Evolutionary conservation across 2,113 vertebrate genomes (phyloP), one percentile per base, ranked within the genome.

Genomic region (Poicephalus meyeri): DNA sequence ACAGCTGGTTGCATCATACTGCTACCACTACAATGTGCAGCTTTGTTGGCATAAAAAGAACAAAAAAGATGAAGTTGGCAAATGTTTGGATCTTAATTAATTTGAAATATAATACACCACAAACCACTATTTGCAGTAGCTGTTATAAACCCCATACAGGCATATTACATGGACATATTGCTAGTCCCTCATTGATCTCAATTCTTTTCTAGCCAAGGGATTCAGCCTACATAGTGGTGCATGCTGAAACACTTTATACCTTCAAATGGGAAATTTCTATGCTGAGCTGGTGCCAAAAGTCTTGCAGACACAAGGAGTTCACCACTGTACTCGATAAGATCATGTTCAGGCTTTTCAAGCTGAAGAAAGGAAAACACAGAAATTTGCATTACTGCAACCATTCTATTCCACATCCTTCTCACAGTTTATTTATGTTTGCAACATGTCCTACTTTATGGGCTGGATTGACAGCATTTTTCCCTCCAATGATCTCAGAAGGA

Each of bases 251-350:
- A 10, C n/a, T 93, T 85, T 86, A 78, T 97, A 97, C 98, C 97
- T 80, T 94, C 93, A 80, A 41, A 88, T 26, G 47, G 88, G 74
- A 88, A 42, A 23, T 79, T 84, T 77, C 80, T 89, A 41, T 76
- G 31, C 44, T 89, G 94, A 23, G 63, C 53, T 14, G 97, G 96
- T 35, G 97, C 84, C 1, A 71, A 96, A 47, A 98, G 88, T 64
- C 97, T 98, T 73, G 95, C 95, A 93, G 97, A 96, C 26, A 98
- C 14, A 0, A 94, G 65, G 24, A 98, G 97, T 39, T 98, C 98
- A 7, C 96, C 68, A 0, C 95, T 66, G 58, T 95, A 94, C 21
- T 93, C 93, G 26, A 92, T 89, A 50, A 95, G 3, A 20, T 85
- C 55, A 2, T 96, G 97, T 31, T 96, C 96, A 33, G 80, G 60